These are phyloP conservation scores for Sussaba pulchella DNA, from an alignment of 2,888 invertebrate species.

Conservation along the genomic window DNA sequence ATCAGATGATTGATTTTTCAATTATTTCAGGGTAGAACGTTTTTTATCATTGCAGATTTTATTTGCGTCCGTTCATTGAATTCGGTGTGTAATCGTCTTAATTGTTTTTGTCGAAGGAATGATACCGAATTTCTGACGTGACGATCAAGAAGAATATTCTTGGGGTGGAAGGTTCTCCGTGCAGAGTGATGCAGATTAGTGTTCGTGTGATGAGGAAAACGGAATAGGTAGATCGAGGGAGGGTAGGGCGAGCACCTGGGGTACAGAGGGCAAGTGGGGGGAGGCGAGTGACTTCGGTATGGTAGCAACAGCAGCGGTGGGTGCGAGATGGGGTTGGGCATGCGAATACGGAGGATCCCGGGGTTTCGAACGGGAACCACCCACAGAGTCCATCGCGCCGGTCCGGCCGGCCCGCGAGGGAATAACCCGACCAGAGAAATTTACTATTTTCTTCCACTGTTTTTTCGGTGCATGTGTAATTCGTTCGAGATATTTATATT, in stretches of 20 bases:
- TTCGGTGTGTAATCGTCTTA: too few species aligned
- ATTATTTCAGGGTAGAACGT: background rate
- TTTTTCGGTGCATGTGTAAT: constrained; percentile 48
- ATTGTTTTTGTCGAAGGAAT: background rate
- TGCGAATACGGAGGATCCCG: constrained; percentile 87
- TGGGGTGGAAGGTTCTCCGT: background rate
- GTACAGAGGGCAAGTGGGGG: constrained; percentile 51
- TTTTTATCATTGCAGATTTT: background rate
- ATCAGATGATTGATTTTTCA: background rate
- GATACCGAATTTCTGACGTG: background rate
- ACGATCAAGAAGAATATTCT: background rate
- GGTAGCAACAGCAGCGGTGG: constrained; percentile 62
- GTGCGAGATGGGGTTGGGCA: constrained; percentile 80
- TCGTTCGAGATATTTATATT: background rate
- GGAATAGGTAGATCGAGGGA: constrained; percentile 8
- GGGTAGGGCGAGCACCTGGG: constrained; percentile 49
- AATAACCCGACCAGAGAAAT: constrained; percentile 68
- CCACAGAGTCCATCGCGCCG: constrained; percentile 84
- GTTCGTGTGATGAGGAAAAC: background rate
- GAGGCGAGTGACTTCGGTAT: constrained; percentile 45
- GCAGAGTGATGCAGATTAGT: background rate
- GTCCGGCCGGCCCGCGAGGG: constrained; percentile 81
- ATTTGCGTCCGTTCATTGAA: background rate
- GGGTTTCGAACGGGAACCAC: constrained; percentile 84
- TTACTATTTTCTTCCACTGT: constrained; percentile 78